Evolutionary conservation across 2,113 vertebrate species (phyloP).

Genomic region (Bothrops jararaca): DNA sequence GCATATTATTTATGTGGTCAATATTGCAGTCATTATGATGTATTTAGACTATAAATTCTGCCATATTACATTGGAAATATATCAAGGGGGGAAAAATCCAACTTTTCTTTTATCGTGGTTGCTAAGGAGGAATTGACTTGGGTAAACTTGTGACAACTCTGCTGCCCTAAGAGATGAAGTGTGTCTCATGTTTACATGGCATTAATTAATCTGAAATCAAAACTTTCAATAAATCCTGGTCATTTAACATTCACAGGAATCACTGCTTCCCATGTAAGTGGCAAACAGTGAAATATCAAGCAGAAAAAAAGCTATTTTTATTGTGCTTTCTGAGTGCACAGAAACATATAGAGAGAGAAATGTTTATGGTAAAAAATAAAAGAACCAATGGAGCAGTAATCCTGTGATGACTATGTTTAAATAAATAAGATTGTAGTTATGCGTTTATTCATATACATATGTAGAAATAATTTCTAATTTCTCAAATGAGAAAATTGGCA

Average conservation of each 20-base stretch:
- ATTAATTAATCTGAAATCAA: neutral
- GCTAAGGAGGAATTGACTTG: neutral
- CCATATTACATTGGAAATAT: neutral
- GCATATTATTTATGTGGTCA: neutral
- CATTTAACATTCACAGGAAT: neutral
- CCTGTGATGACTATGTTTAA: neutral
- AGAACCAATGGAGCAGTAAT: neutral
- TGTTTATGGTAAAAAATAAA: neutral
- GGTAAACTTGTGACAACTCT: neutral
- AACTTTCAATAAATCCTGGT: neutral
- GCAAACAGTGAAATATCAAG: neutral
- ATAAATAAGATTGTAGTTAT: neutral
- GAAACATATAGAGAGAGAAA: neutral
- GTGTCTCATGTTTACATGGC: neutral
- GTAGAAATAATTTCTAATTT: neutral
- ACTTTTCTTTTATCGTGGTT: neutral
- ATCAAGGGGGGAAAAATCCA: neutral
- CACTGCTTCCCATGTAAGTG: neutral
- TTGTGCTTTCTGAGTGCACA: neutral
- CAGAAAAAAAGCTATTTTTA: neutral
- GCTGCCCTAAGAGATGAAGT: neutral
- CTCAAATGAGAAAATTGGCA: neutral
- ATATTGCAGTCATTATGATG: neutral
- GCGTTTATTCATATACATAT: neutral
- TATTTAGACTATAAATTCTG: neutral